phyloP scores from a whole-genome alignment of 2,797 vertebrate genomes.

The Hephaestus fuliginosus region DNA sequence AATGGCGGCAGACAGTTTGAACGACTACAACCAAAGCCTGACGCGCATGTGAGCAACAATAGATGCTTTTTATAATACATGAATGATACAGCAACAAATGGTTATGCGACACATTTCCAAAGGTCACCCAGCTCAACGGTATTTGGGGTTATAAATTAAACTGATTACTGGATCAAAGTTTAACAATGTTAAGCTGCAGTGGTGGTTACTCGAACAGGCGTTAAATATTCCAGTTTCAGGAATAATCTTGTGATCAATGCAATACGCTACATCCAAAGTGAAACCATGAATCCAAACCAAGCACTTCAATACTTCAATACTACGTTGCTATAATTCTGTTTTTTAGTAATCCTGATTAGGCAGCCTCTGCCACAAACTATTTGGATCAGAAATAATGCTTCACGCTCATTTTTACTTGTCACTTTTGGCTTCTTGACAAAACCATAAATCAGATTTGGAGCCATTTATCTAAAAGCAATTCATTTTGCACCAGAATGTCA shows the following conservation, averaged over 20 bases:
- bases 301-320: not conserved
- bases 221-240: not conserved
- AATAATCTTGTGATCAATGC: not conserved
- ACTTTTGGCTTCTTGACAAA: constrained; percentile 52
- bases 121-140: not conserved
- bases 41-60: not conserved
- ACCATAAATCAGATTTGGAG: constrained; percentile 48
- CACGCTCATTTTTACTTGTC: constrained; percentile 43
- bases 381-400: constrained; percentile 36
- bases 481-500: constrained; percentile 31
- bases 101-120: not conserved
- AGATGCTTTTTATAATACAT: not conserved
- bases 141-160: not conserved
- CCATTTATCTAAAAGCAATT: constrained; percentile 60
- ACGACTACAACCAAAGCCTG: not conserved
- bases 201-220: not conserved
- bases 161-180: not conserved
- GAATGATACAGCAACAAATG: not conserved
- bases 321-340: constrained; percentile 18
- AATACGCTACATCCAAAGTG: not conserved
- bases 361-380: constrained; percentile 4
- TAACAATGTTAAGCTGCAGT: not conserved
- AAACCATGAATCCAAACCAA: not conserved
- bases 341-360: constrained; percentile 15
- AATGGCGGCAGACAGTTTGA: not conserved